Evolutionary conservation across 1,140 invertebrate genomes (phyloP).

Genomic region (Teleopsis dalmanni): DNA sequence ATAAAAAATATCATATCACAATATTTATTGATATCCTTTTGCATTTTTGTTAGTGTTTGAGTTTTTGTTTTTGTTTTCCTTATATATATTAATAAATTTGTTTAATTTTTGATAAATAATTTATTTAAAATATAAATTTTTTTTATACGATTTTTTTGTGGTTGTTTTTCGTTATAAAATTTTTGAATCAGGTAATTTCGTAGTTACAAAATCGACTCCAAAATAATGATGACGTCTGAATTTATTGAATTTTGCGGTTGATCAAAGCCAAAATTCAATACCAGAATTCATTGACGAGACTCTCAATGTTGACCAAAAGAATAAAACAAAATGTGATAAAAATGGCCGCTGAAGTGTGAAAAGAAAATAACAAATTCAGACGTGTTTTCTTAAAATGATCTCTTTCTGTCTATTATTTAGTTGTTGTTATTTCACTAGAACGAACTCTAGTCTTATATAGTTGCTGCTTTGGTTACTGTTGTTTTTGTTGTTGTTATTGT

Average conservation of each 20-base stretch:
- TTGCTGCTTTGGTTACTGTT: constrained; percentile 1
- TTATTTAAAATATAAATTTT: constrained; percentile 13
- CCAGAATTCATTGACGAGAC: constrained; percentile 5
- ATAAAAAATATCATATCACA: constrained; percentile 42
- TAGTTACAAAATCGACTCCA: constrained; percentile 28
- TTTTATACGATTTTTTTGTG: constrained; percentile 16
- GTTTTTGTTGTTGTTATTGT: background rate
- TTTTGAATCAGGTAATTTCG: constrained; percentile 39
- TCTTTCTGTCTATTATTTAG: constrained; percentile 6
- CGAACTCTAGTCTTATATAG: background rate
- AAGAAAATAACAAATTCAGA: constrained; percentile 31
- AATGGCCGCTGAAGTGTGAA: constrained; percentile 12
- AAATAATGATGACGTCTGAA: constrained; percentile 37
- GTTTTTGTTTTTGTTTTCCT: background rate
- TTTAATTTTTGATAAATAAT: constrained; percentile 4
- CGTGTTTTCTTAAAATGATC: constrained; percentile 21
- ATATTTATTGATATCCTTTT: constrained; percentile 33
- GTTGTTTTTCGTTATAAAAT: constrained; percentile 7
- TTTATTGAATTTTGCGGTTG: constrained; percentile 27
- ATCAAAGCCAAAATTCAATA: constrained; percentile 15
- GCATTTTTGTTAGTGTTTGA: constrained; percentile 1
- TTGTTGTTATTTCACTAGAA: constrained; percentile 1
- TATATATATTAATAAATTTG: background rate
- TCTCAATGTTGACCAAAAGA: constrained; percentile 2
- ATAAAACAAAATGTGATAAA: background rate